Evolutionary conservation across 23 tunicate genomes (phyloP).

Genomic region (Halocynthia aurantium): DNA sequence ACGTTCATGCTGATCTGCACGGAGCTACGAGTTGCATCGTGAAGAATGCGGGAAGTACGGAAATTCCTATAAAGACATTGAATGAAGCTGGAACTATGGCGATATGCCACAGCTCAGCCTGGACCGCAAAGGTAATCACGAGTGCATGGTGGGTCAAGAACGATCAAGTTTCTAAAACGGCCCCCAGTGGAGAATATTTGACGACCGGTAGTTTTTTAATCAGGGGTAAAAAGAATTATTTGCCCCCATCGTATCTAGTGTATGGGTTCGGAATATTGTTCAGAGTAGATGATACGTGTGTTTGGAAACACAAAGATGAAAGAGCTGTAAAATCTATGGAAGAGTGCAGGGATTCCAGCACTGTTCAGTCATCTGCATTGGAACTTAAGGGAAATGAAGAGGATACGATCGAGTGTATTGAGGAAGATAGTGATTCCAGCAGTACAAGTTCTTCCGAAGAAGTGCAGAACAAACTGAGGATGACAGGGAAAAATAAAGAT

Average conservation of each 20-base stretch:
- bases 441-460: too few relatives aligned
- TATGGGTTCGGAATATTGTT: conserved; percentile 93
- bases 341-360: neutral
- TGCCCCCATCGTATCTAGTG: conserved; percentile 90
- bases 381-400: too few relatives aligned
- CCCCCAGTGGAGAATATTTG: conserved; percentile 95
- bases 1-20: conserved; percentile 96
- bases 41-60: conserved; percentile 19
- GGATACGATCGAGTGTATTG: too few relatives aligned
- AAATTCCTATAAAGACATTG: conserved; percentile 74
- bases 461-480: too few relatives aligned
- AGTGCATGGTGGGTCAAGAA: conserved; percentile 96
- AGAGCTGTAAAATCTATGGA: conserved; percentile 50
- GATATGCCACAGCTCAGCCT: conserved; percentile 96
- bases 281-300: conserved; percentile 89
- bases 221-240: conserved; percentile 91
- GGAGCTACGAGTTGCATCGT: conserved; percentile 96
- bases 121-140: conserved; percentile 97
- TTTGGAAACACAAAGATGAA: conserved; percentile 91
- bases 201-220: conserved; percentile 95
- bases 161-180: conserved; percentile 95
- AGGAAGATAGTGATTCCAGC: too few relatives aligned
- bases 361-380: too few relatives aligned
- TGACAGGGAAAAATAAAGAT: neutral
- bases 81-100: conserved; percentile 98